A percentile compares a stretch with the other conserved stretches of the same genome.
Conservation (phyloP, 2,797 vertebrate species). For the Mormyrus proboscirostris region DNA sequence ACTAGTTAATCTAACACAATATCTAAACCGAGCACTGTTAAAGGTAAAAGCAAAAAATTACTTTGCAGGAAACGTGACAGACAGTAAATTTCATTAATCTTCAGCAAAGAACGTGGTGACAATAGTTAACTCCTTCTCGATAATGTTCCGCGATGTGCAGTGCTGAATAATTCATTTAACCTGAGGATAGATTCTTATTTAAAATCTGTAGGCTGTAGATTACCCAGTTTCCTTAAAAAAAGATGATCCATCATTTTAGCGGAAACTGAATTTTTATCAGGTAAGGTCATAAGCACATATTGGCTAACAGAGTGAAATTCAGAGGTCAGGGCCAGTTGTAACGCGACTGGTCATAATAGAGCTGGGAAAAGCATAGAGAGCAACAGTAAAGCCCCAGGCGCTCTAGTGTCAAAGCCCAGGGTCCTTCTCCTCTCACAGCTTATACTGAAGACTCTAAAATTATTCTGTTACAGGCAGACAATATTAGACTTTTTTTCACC, state of each 20-base stretch:
- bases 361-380: not conserved
- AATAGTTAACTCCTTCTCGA: slow-evolving; percentile 1
- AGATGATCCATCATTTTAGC: not conserved
- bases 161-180: slow-evolving; percentile 6
- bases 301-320: slow-evolving; percentile 1
- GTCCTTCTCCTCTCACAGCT: not conserved
- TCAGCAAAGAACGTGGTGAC: not conserved
- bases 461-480: not conserved
- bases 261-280: not conserved
- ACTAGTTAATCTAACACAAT: not conserved
- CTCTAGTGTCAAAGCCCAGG: not conserved
- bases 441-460: not conserved
- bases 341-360: not conserved
- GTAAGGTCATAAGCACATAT: not conserved
- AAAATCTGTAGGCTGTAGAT: not conserved
- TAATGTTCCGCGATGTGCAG: not conserved
- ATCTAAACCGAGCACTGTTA: not conserved
- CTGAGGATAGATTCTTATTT: not conserved
- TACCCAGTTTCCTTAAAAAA: not conserved
- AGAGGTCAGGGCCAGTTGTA: not conserved
- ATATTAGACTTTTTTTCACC: not conserved
- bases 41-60: not conserved
- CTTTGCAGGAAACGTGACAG: not conserved
- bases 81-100: not conserved
- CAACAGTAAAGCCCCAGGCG: not conserved